A percentile compares a stretch with the other conserved stretches of the same genome.
Evolutionary conservation across 2,797 vertebrate genomes (phyloP).

Genomic region (Crenichthys baileyi): DNA sequence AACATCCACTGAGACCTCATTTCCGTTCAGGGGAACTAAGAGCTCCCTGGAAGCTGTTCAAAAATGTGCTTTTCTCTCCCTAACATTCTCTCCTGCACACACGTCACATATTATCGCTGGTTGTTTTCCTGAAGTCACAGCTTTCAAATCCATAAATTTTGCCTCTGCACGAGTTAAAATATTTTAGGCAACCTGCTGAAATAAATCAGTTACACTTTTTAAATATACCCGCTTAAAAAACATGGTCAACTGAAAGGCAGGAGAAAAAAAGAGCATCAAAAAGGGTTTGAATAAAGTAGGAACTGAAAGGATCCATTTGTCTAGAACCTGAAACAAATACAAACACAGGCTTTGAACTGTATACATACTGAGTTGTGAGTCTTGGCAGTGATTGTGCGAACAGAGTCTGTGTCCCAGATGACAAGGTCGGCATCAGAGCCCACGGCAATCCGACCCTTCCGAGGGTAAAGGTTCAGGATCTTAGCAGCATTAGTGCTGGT

Average conservation of each 20-base stretch:
- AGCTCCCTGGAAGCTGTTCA: constrained; percentile 64
- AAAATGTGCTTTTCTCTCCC: constrained; percentile 46
- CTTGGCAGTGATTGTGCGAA: constrained; percentile 95
- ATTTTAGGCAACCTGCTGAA: background rate
- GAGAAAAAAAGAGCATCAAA: background rate
- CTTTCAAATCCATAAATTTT: background rate
- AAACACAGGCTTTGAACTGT: background rate
- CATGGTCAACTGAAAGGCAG: background rate
- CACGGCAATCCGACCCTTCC: constrained; percentile 95
- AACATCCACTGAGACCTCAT: constrained; percentile 70
- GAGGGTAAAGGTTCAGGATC: constrained; percentile 96
- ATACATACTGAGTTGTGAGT: constrained; percentile 90
- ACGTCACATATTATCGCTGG: constrained; percentile 15
- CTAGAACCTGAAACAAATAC: background rate
- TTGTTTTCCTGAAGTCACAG: constrained; percentile 1
- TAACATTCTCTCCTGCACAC: constrained; percentile 11
- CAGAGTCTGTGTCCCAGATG: constrained; percentile 95
- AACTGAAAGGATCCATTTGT: background rate
- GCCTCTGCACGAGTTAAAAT: background rate
- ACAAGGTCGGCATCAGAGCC: constrained; percentile 95
- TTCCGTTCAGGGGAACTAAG: constrained; percentile 68
- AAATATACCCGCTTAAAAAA: background rate
- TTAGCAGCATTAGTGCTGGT: constrained; percentile 98
- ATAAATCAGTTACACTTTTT: background rate
- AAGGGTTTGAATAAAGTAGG: background rate